A percentile compares a stretch with the other conserved stretches of the same genome.
phyloP scores from a whole-genome alignment of 2,797 vertebrate species.

The Myotis vivesi region DNA sequence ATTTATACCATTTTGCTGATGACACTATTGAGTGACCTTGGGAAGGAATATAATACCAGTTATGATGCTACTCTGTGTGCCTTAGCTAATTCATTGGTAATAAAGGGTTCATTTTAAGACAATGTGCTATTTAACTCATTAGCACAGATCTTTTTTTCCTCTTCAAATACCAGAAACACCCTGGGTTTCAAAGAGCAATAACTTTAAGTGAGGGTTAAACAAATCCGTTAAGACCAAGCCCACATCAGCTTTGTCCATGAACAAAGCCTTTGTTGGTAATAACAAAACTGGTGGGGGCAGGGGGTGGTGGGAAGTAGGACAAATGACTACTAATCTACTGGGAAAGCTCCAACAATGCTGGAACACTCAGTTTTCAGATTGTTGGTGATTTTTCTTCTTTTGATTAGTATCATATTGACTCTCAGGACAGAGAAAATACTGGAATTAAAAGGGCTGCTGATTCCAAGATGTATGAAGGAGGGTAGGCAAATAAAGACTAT shows the following conservation, averaged over 20 bases:
- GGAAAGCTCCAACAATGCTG: background rate
- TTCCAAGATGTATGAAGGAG: background rate
- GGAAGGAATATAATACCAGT: background rate
- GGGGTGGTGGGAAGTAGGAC: background rate
- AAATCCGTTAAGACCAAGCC: background rate
- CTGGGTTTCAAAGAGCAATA: background rate
- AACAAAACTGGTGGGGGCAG: background rate
- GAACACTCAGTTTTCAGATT: background rate
- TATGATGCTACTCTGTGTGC: background rate
- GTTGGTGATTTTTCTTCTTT: background rate
- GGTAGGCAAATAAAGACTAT: background rate
- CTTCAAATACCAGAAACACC: slow-evolving; percentile 29
- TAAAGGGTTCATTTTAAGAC: background rate
- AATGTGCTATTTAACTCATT: slow-evolving; percentile 14
- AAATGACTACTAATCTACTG: background rate
- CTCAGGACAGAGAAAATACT: background rate
- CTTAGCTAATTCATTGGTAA: background rate
- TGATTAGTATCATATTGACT: slow-evolving; percentile 20
- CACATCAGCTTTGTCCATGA: background rate
- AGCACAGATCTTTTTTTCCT: background rate
- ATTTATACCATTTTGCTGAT: slow-evolving; percentile 40
- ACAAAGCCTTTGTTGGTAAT: slow-evolving; percentile 23
- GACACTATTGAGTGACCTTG: background rate
- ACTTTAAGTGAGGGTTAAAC: slow-evolving; percentile 19
- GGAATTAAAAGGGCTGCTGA: background rate